phyloP scores from a whole-genome alignment of 2,888 invertebrate genomes.

The Miltochrista miniata region DNA sequence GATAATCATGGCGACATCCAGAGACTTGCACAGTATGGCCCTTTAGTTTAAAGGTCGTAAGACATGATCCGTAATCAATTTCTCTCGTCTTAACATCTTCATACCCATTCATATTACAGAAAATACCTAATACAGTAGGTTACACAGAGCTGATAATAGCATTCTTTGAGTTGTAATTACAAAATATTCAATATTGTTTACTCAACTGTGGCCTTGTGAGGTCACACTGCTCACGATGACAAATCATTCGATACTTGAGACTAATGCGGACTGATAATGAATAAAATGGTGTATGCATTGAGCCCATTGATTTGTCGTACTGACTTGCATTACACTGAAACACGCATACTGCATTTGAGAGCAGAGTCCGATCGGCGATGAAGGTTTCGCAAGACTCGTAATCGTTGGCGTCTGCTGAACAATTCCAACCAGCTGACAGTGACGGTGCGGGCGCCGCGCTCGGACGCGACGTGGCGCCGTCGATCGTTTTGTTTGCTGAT shows the following conservation, averaged over 20 bases:
- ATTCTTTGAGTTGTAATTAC: constrained; percentile 66
- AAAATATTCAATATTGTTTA: constrained; percentile 56
- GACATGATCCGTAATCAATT: too few relatives aligned
- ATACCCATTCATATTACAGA: too few relatives aligned
- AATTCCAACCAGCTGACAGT: constrained; percentile 58
- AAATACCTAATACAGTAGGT: neutral
- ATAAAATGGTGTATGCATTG: constrained; percentile 19
- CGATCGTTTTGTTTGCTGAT: constrained; percentile 39
- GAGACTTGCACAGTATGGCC: too few relatives aligned
- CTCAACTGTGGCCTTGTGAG: constrained; percentile 77
- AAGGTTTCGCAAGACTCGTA: constrained; percentile 76
- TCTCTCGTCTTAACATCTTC: too few relatives aligned
- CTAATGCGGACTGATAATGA: constrained; percentile 50
- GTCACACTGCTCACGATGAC: constrained; percentile 54
- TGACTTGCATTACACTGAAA: constrained; percentile 6
- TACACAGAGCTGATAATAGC: constrained; percentile 54
- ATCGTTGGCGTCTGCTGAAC: constrained; percentile 65
- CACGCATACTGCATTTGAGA: constrained; percentile 57
- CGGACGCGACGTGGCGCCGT: constrained; percentile 61
- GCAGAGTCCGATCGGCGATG: constrained; percentile 52
- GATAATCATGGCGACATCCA: too few relatives aligned
- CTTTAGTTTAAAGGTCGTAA: too few relatives aligned
- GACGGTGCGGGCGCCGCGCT: constrained; percentile 10
- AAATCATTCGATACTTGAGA: neutral
- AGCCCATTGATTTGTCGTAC: constrained; percentile 12